These are phyloP conservation scores for Andrena marginata DNA, from an alignment of 2,888 invertebrate species.

Conservation along the genomic window DNA sequence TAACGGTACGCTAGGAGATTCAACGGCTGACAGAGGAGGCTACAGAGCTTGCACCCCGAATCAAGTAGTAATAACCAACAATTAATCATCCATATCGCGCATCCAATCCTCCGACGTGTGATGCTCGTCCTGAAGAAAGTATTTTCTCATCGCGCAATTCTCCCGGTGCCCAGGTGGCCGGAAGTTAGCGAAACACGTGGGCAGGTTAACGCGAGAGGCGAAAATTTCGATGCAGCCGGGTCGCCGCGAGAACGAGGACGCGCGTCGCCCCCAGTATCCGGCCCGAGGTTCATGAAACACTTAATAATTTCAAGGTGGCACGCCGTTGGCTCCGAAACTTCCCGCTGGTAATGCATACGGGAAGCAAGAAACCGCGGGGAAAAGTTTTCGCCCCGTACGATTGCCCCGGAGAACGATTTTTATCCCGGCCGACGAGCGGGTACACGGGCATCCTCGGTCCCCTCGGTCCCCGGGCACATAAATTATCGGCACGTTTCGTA, in stretches of 20 bases:
- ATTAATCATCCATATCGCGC: not conserved
- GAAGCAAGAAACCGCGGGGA: constrained; percentile 42
- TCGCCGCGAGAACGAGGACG: not conserved
- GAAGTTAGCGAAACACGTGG: not conserved
- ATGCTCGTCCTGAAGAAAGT: not conserved
- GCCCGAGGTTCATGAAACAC: constrained; percentile 26
- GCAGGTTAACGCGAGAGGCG: not conserved
- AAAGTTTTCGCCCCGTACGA: constrained; percentile 48
- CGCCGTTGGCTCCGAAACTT: constrained; percentile 23
- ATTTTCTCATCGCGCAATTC: not conserved
- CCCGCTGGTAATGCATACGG: constrained; percentile 34
- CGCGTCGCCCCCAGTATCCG: constrained; percentile 24
- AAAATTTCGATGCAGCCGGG: constrained; percentile 24
- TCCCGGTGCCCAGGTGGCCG: not conserved
- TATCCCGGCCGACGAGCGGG: constrained; percentile 27
- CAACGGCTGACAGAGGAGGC: too few relatives aligned
- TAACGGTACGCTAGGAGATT: too few relatives aligned
- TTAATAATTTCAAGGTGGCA: constrained; percentile 50
- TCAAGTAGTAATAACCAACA: too few relatives aligned
- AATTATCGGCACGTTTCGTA: constrained; percentile 57
- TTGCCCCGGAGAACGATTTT: constrained; percentile 59
- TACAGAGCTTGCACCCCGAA: too few relatives aligned
- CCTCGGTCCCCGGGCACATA: constrained; percentile 39
- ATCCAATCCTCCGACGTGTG: not conserved
- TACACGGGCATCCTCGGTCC: constrained; percentile 15